Conservation (phyloP, 2,797 vertebrate genomes). For the Cossypha caffra region DNA sequence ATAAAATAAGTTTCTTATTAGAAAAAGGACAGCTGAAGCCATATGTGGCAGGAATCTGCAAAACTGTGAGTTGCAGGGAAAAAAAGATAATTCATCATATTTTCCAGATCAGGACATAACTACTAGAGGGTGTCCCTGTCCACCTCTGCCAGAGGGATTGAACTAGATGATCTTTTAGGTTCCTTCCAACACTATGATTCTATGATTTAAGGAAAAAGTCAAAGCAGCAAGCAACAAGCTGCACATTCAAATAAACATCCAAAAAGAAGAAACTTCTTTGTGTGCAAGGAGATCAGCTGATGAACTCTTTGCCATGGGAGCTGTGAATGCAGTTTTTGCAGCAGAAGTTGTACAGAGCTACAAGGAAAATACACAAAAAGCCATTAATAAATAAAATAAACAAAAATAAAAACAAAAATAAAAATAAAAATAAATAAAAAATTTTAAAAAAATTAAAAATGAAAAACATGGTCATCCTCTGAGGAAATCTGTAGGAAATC, state of each 20-base stretch:
- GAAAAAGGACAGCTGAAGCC: not conserved
- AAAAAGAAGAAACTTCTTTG: not conserved
- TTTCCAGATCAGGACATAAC: not conserved
- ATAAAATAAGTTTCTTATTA: not conserved
- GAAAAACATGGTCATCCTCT: accelerated
- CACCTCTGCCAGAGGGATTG: not conserved
- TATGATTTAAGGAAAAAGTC: not conserved
- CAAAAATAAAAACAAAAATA: too few relatives aligned
- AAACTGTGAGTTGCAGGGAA: not conserved
- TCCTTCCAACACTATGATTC: not conserved
- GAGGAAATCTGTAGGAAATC: not conserved
- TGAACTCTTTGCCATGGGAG: not conserved
- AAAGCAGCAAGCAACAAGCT: not conserved
- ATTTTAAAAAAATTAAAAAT: not conserved
- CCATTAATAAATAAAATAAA: too few relatives aligned
- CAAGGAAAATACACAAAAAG: not conserved
- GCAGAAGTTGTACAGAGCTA: not conserved
- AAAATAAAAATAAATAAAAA: too few relatives aligned
- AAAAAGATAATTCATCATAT: not conserved
- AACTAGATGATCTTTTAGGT: not conserved
- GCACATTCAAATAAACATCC: not conserved
- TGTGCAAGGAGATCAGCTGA: not conserved
- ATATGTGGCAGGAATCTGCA: not conserved
- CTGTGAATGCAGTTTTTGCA: not conserved
- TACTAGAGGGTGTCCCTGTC: not conserved